Percentiles rank a stretch among this genome's conserved stretches.
Evolutionary conservation across 2,797 vertebrate species (phyloP).

Genomic region (Caiman crocodilus): DNA sequence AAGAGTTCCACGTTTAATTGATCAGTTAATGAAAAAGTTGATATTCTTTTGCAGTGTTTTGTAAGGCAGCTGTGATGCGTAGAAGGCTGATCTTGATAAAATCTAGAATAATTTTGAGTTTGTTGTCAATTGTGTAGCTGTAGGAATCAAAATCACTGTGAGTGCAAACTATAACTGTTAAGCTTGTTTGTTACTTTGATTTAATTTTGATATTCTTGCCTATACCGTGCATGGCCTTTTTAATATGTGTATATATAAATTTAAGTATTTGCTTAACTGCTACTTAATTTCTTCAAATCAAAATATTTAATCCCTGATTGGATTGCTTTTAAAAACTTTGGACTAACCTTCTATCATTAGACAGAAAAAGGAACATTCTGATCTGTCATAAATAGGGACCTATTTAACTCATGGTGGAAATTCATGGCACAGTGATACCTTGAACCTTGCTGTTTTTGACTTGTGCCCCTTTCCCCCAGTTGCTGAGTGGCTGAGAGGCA

Average conservation of each 20-base stretch:
- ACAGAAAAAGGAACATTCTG: neutral
- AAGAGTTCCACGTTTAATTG: neutral
- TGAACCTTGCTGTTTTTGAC: too few relatives aligned
- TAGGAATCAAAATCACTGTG: constrained; percentile 16
- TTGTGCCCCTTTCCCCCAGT: too few relatives aligned
- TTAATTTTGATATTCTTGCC: neutral
- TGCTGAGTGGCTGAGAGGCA: too few relatives aligned
- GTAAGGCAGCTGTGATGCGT: constrained; percentile 8
- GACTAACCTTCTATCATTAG: neutral
- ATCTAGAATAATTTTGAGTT: constrained; percentile 6
- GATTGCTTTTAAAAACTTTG: neutral
- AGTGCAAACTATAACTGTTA: constrained; percentile 37
- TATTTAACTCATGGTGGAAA: too few relatives aligned
- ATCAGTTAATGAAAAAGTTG: neutral
- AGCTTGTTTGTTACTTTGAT: constrained; percentile 15
- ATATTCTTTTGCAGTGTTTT: neutral
- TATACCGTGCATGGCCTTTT: constrained; percentile 41
- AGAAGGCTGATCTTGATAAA: constrained; percentile 33
- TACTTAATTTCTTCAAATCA: neutral
- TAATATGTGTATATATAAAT: neutral
- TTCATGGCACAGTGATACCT: too few relatives aligned
- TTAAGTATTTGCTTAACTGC: neutral
- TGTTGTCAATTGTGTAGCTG: neutral
- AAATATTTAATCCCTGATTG: neutral
- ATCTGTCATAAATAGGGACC: neutral